A percentile compares a stretch with the other conserved stretches of the same genome.
These are phyloP conservation scores for Zophobas morio DNA, from an alignment of 1,140 invertebrate species.

Conservation along the genomic window DNA sequence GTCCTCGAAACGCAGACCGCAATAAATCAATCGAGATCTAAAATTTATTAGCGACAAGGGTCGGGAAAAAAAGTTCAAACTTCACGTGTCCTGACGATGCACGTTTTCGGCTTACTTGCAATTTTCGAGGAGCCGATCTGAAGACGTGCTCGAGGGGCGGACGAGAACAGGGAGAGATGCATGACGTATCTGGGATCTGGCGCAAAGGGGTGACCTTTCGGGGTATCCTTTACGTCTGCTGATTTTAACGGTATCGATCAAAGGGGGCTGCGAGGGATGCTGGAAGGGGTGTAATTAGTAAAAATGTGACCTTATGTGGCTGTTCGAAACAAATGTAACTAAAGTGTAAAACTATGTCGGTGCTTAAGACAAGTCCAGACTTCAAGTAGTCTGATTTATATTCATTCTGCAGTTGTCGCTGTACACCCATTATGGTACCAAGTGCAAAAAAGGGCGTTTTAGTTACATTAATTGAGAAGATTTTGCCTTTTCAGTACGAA, in stretches of 20 bases:
- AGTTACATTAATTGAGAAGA: no score
- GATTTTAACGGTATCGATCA: conserved; percentile 36
- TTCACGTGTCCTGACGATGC: conserved; percentile 12
- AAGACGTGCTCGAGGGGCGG: conserved; percentile 17
- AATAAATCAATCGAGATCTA: conserved; percentile 26
- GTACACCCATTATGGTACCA: no score
- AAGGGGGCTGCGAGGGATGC: not conserved
- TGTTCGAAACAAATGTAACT: not conserved
- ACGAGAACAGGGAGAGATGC: not conserved
- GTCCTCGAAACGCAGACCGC: conserved; percentile 8
- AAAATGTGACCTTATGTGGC: not conserved
- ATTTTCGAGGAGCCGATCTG: conserved; percentile 26
- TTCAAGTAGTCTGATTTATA: no score
- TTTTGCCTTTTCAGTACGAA: no score
- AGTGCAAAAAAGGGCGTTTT: no score
- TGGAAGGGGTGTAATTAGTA: not conserved
- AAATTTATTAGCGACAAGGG: conserved; percentile 5
- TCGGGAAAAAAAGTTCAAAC: not conserved
- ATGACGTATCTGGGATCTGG: conserved; percentile 31
- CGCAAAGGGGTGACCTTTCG: conserved; percentile 33
- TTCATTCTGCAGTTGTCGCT: no score
- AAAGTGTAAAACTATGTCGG: no score
- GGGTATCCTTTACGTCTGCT: conserved; percentile 1
- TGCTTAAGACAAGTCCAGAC: no score
- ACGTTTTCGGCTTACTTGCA: conserved; percentile 32